Base-by-base conservation (phyloP, 2,888 invertebrate species). In the Chaetogeoica ovagalla region DNA sequence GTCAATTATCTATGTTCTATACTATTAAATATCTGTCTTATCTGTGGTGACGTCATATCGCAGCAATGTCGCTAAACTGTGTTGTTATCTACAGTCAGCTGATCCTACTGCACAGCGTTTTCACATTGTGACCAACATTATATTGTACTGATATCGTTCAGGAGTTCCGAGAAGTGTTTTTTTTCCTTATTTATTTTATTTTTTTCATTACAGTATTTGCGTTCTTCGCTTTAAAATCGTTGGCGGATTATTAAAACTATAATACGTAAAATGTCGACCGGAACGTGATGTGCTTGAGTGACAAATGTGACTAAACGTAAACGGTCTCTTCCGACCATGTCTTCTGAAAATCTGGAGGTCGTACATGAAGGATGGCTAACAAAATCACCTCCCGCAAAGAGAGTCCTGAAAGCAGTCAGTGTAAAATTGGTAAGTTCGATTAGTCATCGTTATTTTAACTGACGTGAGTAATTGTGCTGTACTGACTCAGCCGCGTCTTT, bases 281-380 rank as follows among this genome's bases (percentile, higher is more conserved):
- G 7, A 19, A 75, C 66, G 43, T 66, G 66, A 30, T 65, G 52
- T 21, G 57, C 57, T 43, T n/a, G 7, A 66, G 39, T 63, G 48
- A 79, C 63, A 70, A 55, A 71, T 79, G 79, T 63, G 55, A 39
- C 70, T 63, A 17, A 79, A 39, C 59, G 60, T 39, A 13, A 21
- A 15, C 39, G 71, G 63, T 79, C 70, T 71, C 62, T 13, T 11
- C 21, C 37, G 63, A 79, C 79, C 70, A 79, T 79, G 79, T 79
- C 79, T 70, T 82, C 83, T n/a, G 84, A 84, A 79, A 84, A 83
- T 73, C 81, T 83, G 39, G 93, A 94, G 87, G 90, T 93, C 83
- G 92, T 94, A 84, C 92, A 93, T 86, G 94, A 95, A 88, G 97
- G 97, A 83, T 97, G 96, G 96, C 89, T 97, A 85, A 95, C 94